These are phyloP conservation scores for Scelioninae gen. 1 DNA, from an alignment of 2,888 invertebrate species.

Conservation along the genomic window DNA sequence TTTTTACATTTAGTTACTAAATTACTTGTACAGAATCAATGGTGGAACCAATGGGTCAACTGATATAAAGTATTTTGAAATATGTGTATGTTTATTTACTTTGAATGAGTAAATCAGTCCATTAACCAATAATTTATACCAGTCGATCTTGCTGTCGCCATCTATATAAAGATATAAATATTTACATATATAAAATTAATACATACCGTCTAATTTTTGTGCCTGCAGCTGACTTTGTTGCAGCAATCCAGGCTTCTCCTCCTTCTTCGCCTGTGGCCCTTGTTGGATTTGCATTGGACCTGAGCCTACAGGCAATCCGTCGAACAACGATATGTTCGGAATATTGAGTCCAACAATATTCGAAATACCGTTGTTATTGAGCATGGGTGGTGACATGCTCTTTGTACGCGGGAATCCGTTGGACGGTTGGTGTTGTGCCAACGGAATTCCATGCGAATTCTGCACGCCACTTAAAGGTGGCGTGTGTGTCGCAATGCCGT, in stretches of 20 bases:
- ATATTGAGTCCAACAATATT: conserved; percentile 85
- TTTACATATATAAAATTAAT: conserved; percentile 3
- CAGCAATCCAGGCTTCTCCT: conserved; percentile 86
- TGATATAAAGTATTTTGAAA: no score
- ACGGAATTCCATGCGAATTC: conserved; percentile 79
- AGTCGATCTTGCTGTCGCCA: no score
- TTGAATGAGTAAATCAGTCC: no score
- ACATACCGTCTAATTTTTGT: conserved; percentile 83
- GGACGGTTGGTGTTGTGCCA: conserved; percentile 78
- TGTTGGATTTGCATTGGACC: conserved; percentile 84
- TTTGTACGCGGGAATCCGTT: conserved; percentile 85
- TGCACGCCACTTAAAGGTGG: conserved; percentile 76
- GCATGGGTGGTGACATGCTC: conserved; percentile 83
- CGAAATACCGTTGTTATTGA: conserved; percentile 85
- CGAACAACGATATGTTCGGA: conserved; percentile 88
- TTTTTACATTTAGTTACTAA: no score
- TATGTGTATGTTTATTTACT: no score
- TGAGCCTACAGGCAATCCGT: conserved; percentile 85
- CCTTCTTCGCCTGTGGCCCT: conserved; percentile 86
- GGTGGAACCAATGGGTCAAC: no score
- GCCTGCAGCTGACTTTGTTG: conserved; percentile 85
- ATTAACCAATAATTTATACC: no score
- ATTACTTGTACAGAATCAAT: no score
- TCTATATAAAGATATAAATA: no score
- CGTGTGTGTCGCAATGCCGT: conserved; percentile 78